A percentile compares a stretch with the other conserved stretches of the same genome.
Conservation (phyloP, 2,888 invertebrate genomes). For the Liodrosophila aerea region DNA sequence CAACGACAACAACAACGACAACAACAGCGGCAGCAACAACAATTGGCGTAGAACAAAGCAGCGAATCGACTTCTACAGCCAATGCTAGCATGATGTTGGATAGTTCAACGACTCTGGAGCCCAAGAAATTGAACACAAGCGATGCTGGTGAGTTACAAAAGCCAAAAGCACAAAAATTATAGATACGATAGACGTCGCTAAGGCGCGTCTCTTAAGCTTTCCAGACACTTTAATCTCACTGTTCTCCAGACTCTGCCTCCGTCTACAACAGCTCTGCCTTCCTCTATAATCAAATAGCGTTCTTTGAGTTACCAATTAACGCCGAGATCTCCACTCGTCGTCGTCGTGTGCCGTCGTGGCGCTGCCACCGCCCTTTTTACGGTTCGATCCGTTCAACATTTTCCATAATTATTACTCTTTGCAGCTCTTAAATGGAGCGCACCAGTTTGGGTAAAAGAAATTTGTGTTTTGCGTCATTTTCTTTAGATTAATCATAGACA, state of each 20-base stretch:
- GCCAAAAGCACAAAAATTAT: conserved; percentile 60
- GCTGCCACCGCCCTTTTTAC: conserved; percentile 50
- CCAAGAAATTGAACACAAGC: conserved; percentile 64
- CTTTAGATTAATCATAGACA: conserved; percentile 61
- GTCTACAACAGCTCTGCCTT: not conserved
- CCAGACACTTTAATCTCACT: conserved; percentile 68
- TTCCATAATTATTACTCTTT: conserved; percentile 56
- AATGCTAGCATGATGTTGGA: conserved; percentile 44
- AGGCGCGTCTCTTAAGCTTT: conserved; percentile 43
- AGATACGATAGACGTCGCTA: conserved; percentile 48
- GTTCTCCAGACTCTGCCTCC: conserved; percentile 13
- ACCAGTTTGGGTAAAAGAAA: conserved; percentile 35
- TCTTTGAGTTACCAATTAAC: conserved; percentile 70
- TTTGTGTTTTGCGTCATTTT: conserved; percentile 44
- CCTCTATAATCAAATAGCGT: conserved; percentile 58
- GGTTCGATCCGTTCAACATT: conserved; percentile 53
- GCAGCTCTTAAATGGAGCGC: conserved; percentile 71
- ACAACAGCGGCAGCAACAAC: conserved; percentile 44
- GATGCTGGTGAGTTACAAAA: conserved; percentile 68
- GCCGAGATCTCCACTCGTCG: conserved; percentile 27
- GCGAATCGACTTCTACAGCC: conserved; percentile 34
- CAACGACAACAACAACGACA: conserved; percentile 18
- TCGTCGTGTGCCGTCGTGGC: conserved; percentile 13
- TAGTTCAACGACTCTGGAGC: conserved; percentile 68
- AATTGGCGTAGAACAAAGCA: conserved; percentile 68